Percentiles rank a stretch among this genome's conserved stretches.
phyloP scores from a whole-genome alignment of 2,797 vertebrate genomes.

The Silurus lanzhouensis region DNA sequence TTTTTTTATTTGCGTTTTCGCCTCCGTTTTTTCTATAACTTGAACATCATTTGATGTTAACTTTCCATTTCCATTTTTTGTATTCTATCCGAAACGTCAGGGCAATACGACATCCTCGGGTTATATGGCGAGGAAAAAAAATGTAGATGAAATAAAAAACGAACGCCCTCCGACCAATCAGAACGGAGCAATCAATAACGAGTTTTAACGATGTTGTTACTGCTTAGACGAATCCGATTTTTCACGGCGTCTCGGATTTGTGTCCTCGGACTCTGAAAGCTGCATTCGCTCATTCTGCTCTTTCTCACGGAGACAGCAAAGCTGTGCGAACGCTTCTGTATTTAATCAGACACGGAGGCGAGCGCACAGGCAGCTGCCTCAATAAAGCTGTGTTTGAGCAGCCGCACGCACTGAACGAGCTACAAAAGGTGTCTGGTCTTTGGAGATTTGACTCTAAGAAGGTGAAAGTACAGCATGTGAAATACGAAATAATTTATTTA shows the following conservation, averaged over 20 bases:
- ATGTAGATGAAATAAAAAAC: not conserved
- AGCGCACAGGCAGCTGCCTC: not conserved
- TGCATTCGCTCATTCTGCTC: not conserved
- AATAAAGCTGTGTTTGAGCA: conserved; percentile 6
- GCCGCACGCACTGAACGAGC: not conserved
- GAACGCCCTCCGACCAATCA: not conserved
- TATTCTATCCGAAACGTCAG: no score
- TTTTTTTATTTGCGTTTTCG: no score
- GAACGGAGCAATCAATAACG: not conserved
- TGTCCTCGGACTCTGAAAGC: not conserved
- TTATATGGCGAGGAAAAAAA: no score
- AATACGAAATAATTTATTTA: not conserved
- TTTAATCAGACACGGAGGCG: not conserved
- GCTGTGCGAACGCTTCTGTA: not conserved
- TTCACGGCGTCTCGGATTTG: no score
- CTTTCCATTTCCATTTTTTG: no score
- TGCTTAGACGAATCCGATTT: not conserved
- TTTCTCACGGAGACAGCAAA: not conserved
- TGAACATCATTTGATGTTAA: no score
- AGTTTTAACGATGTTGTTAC: not conserved
- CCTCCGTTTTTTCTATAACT: no score
- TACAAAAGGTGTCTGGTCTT: not conserved
- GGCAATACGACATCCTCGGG: no score
- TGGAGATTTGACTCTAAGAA: not conserved
- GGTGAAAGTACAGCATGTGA: not conserved